phyloP scores from a whole-genome alignment of 2,797 vertebrate species.

The Synaphobranchus kaupii region DNA sequence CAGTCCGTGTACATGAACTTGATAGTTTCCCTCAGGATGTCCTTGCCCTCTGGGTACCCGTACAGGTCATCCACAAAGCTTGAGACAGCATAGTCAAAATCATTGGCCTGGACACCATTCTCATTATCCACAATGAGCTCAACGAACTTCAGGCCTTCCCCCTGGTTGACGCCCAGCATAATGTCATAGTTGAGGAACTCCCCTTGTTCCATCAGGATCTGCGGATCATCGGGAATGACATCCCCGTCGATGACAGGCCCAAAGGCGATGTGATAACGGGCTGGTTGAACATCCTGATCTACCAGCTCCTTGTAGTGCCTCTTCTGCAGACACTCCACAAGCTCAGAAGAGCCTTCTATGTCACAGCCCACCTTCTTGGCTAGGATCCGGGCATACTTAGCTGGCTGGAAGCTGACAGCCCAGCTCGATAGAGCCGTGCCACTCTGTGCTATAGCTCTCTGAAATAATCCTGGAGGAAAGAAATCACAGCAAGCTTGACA shows the following conservation, averaged over 20 bases:
- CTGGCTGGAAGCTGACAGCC: constrained; percentile 98
- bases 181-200: constrained; percentile 99
- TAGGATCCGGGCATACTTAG: constrained; percentile 94
- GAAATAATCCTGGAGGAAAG: constrained; percentile 85
- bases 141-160: constrained; percentile 97
- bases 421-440: constrained; percentile 97
- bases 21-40: constrained; percentile 95
- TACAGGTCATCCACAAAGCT: constrained; percentile 98
- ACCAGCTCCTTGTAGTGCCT: constrained; percentile 98
- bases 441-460: constrained; percentile 98
- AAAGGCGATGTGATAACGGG: constrained; percentile 97
- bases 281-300: constrained; percentile 98
- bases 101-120: constrained; percentile 96
- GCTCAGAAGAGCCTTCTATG: constrained; percentile 91
- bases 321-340: constrained; percentile 95
- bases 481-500: not conserved
- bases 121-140: constrained; percentile 98
- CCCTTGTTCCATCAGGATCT: constrained; percentile 98
- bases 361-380: constrained; percentile 98
- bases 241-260: constrained; percentile 98
- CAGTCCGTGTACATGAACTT: constrained; percentile 99
- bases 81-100: constrained; percentile 98
- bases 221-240: constrained; percentile 96
- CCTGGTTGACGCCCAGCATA: constrained; percentile 98
- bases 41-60: constrained; percentile 97